Base-by-base conservation (phyloP, 2,113 vertebrate species). In the Sander lucioperca region DNA sequence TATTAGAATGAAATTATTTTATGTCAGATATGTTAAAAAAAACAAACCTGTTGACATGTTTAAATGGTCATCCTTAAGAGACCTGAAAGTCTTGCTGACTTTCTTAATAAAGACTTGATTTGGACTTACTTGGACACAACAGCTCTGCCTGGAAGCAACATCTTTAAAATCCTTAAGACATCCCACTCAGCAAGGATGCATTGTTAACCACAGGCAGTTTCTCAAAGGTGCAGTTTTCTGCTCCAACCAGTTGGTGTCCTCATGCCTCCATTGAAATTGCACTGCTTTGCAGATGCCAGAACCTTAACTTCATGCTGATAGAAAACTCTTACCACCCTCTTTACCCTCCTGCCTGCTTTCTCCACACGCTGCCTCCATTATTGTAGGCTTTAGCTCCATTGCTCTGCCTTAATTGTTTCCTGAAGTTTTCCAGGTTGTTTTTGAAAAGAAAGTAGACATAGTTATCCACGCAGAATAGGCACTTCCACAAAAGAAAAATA, bases 241-340 rank as follows among this genome's bases (percentile, higher is more conserved):
- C 9, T 30, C 0, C 65, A 13, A 6, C 94, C 96, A 97, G 94
- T 75, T 95, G 98, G 97, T 97, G 98, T 95, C 98, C 96, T 96
- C 96, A 93, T 93, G 93, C 94, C 90, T 95, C 94, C 92, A 94
- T n/a, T 82, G 54, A 64, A 88, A 75, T 72, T 13, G 19, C 50
- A 3, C 11, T 0, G 4, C 79, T 65, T 21, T 53, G 51, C 48
- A 72, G n/a, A 39, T 0, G 18, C 59, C 48, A 25, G 45, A 74
- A 14, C 68, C 53, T 79, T 2, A 79, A 69, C 84, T 85, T 67
- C 69, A 77, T 77, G 62, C 74, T 80, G 83, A 82, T 80, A 75
- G 74, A 81, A 80, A 87, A 75, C 66, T 69, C 73, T 63, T 39
- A 36, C 53, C 63, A 36, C 71, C 59, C 62, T 27, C 47, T 56